phyloP scores from a whole-genome alignment of 2,888 invertebrate species.

The Euphydryas editha region DNA sequence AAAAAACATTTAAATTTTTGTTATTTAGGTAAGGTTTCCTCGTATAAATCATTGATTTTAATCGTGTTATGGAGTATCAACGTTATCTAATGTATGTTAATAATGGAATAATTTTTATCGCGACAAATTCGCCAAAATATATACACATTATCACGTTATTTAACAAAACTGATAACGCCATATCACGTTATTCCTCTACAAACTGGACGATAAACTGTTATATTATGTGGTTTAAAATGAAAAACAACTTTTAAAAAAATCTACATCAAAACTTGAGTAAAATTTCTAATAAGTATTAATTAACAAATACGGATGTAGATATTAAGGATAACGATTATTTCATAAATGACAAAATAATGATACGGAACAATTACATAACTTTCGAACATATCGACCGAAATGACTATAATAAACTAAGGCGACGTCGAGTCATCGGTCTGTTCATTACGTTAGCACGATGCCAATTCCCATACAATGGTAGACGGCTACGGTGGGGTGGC shows the following conservation, averaged over 20 bases:
- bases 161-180: slow-evolving; percentile 63
- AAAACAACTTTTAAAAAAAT: slow-evolving; percentile 1
- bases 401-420: slow-evolving; percentile 46
- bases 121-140: slow-evolving; percentile 65
- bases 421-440: slow-evolving; percentile 66
- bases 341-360: slow-evolving; percentile 6
- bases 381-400: slow-evolving; percentile 34
- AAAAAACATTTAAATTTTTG: neutral
- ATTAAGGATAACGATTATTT: slow-evolving; percentile 4
- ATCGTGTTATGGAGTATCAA: neutral
- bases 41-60: neutral
- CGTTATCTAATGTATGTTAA: neutral
- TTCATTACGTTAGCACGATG: slow-evolving; percentile 70
- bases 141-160: slow-evolving; percentile 70
- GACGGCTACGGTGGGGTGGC: slow-evolving; percentile 60
- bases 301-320: neutral
- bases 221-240: slow-evolving; percentile 7
- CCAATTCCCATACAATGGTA: slow-evolving; percentile 75
- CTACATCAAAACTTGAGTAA: neutral
- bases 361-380: slow-evolving; percentile 18
- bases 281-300: neutral
- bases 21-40: neutral
- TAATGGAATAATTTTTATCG: slow-evolving; percentile 57
- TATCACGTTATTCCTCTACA: slow-evolving; percentile 62
- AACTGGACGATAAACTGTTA: slow-evolving; percentile 55